Evolutionary conservation across 2,113 vertebrate species (phyloP).

Genomic region (Psilopogon haemacephalus): DNA sequence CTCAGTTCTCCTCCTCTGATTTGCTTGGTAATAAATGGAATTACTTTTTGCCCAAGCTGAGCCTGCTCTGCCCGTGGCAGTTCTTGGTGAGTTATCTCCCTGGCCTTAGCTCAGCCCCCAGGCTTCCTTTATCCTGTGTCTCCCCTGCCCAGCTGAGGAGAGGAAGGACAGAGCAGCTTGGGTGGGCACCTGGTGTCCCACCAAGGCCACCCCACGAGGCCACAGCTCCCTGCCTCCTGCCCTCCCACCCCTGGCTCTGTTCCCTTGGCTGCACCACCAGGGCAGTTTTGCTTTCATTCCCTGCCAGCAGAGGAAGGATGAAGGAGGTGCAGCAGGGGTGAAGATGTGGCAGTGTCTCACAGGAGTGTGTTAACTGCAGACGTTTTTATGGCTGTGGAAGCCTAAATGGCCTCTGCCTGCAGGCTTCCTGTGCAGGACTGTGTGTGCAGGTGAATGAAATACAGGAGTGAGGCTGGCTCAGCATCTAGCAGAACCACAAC

Average conservation of each 20-base stretch:
- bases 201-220: neutral
- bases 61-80: neutral
- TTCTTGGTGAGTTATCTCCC: neutral
- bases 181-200: neutral
- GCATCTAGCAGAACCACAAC: slow-evolving; percentile 53
- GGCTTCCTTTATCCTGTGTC: neutral
- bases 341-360: neutral
- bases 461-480: neutral
- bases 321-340: neutral
- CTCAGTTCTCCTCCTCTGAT: neutral
- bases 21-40: neutral
- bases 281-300: neutral
- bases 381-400: slow-evolving; percentile 53
- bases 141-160: neutral
- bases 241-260: neutral
- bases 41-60: neutral
- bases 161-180: neutral
- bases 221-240: neutral
- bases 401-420: slow-evolving; percentile 53
- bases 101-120: neutral
- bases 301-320: neutral
- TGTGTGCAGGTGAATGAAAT: slow-evolving; percentile 45
- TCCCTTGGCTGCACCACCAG: neutral
- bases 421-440: slow-evolving; percentile 21
- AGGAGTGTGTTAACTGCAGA: slow-evolving; percentile 50